phyloP scores from a whole-genome alignment of 2,797 vertebrate species.

The Urocyon cinereoargenteus region DNA sequence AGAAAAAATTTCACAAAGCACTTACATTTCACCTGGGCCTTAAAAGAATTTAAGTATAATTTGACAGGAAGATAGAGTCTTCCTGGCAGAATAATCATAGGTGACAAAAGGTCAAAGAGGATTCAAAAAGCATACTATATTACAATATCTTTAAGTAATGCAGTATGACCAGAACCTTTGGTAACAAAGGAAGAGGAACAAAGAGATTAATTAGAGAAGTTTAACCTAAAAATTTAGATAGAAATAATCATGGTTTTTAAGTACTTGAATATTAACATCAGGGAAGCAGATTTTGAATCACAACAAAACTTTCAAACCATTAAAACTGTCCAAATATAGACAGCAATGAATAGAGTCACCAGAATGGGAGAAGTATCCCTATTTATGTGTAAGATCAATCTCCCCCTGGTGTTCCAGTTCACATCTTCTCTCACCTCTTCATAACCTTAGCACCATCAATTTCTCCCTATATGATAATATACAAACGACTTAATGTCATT shows the following conservation, averaged over 20 bases:
- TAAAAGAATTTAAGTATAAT: not conserved
- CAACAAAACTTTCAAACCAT: slow-evolving; percentile 10
- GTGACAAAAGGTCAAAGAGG: slow-evolving; percentile 21
- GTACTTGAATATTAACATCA: not conserved
- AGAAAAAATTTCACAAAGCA: not conserved
- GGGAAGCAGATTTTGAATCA: slow-evolving; percentile 37
- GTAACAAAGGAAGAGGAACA: not conserved
- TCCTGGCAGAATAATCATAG: not conserved
- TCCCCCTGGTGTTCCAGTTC: not conserved
- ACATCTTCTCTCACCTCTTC: not conserved
- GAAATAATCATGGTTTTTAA: slow-evolving; percentile 16
- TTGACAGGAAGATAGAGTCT: not conserved
- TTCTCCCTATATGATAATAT: not conserved
- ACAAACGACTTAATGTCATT: not conserved
- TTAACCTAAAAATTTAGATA: slow-evolving; percentile 3
- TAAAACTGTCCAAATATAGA: not conserved
- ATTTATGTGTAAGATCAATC: not conserved
- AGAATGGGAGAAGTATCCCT: not conserved
- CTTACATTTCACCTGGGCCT: not conserved
- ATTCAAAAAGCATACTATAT: not conserved
- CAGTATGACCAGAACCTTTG: not conserved
- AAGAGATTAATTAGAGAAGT: not conserved
- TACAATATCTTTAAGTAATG: not conserved
- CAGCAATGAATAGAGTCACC: not conserved
- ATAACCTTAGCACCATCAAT: not conserved